Conservation (phyloP, 2,888 invertebrate species). For the Cephus sareptanus region DNA sequence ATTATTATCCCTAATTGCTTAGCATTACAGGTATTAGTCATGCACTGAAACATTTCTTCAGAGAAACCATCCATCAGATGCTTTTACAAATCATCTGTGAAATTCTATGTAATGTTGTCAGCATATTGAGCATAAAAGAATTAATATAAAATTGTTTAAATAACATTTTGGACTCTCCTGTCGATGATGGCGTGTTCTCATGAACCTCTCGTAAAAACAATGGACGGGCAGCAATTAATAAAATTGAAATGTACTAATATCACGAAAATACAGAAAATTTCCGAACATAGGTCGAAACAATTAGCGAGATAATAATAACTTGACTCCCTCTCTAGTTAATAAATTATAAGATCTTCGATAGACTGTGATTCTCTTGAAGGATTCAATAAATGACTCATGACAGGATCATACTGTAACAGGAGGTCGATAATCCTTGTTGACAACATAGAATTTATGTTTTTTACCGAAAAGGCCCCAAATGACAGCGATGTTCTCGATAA, state of each 20-base stretch:
- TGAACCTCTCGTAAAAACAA: background rate
- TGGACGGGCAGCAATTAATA: background rate
- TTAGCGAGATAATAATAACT: background rate
- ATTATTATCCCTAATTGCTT: background rate
- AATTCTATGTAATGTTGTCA: background rate
- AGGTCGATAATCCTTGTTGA: slow-evolving; percentile 88
- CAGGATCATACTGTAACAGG: slow-evolving; percentile 63
- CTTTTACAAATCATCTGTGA: background rate
- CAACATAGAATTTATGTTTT: slow-evolving; percentile 97
- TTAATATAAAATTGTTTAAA: too few species aligned
- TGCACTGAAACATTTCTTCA: background rate
- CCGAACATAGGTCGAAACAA: background rate
- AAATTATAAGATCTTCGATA: background rate
- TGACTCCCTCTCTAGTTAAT: background rate
- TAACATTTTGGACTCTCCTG: background rate
- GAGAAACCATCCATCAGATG: background rate
- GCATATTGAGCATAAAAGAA: too few species aligned
- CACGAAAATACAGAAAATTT: background rate
- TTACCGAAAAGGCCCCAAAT: slow-evolving; percentile 94
- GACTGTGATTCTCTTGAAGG: too few species aligned
- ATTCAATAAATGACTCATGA: background rate
- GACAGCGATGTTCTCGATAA: slow-evolving; percentile 95
- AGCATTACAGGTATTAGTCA: background rate
- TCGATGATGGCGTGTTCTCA: background rate
- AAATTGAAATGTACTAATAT: background rate